Base-by-base conservation (phyloP, 2,797 vertebrate species). In the Anabas testudineus region DNA sequence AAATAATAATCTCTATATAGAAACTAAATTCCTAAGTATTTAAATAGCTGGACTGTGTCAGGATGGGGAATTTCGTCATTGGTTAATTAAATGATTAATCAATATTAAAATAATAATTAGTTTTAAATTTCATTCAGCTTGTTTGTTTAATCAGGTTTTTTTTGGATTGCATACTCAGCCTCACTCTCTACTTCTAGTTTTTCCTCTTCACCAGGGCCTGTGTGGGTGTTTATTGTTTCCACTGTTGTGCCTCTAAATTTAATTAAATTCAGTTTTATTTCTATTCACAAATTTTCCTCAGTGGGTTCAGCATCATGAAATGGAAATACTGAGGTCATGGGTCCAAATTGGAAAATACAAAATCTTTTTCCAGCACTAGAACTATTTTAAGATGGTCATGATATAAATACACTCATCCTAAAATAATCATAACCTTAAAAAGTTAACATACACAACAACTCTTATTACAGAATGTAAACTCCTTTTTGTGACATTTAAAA, bases 221-320 rank as follows among this genome's bases (percentile, higher is more conserved):
- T 48, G 47, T 81, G 66, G 61, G 46, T 37, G 64, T 72, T 45
- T 13, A 24, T 24, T 42, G 42, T 39, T 76, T 73, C 65, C 39
- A 53, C 61, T 48, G 36, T 26, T 7, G 15, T 32, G 26, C 9
- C 26, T 53, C 21, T 55, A 22, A 54, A 53, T 18, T 39, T 2
- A 37, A 54, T 3, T 12, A 12, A 26, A 46, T 58, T 48, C 2
- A 53, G 6, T 21, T 30, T 36, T n/a, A 36, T 58, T n/a, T 32
- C 10, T 53, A 34, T 71, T 62, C 21, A 66, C 39, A 10, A 26
- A 26, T 2, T 22, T 51, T 61, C 55, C 42, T 13, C 22, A 63
- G 3, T 54, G 28, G 45, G 26, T 61, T 60, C 6, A 71, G 45
- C 18, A 24, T 28, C 24, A 3, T 12, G 12, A 2, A 3, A 15